phyloP scores from a whole-genome alignment of 2,113 vertebrate species.

The Cygnus atratus region DNA sequence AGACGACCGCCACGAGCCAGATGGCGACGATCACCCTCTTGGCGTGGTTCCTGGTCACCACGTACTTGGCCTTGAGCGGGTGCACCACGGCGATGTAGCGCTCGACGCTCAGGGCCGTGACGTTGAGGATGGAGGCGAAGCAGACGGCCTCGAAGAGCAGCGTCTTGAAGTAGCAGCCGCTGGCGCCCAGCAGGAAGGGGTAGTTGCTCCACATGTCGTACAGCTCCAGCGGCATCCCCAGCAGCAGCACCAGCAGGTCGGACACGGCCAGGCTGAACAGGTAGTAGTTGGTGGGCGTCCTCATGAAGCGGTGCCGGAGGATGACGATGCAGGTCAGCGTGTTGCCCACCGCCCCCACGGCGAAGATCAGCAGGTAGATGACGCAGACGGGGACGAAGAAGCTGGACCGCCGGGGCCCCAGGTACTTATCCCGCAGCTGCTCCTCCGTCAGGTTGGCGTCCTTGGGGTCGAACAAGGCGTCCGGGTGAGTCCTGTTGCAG shows the following conservation, averaged over 20 bases:
- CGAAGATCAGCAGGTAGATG: constrained; percentile 88
- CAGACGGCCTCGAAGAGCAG: constrained; percentile 92
- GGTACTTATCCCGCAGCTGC: constrained; percentile 80
- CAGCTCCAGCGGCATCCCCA: constrained; percentile 93
- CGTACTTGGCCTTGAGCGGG: constrained; percentile 87
- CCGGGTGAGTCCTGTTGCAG: constrained; percentile 74
- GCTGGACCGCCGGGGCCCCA: constrained; percentile 83
- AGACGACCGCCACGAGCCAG: constrained; percentile 85
- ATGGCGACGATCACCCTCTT: constrained; percentile 84
- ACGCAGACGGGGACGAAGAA: constrained; percentile 86
- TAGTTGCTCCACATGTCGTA: constrained; percentile 95
- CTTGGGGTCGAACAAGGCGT: background rate
- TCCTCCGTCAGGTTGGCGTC: constrained; percentile 82
- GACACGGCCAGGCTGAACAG: constrained; percentile 92
- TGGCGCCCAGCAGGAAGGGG: constrained; percentile 86
- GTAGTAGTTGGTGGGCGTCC: constrained; percentile 93
- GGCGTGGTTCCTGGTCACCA: constrained; percentile 86
- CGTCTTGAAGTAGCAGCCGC: constrained; percentile 90
- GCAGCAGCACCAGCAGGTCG: constrained; percentile 89
- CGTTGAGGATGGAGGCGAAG: constrained; percentile 92
- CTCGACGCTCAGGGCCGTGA: constrained; percentile 91
- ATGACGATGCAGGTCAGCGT: constrained; percentile 88
- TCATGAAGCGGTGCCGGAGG: constrained; percentile 87
- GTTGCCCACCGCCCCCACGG: constrained; percentile 87
- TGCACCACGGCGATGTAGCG: constrained; percentile 93